Base-by-base conservation (phyloP, 2,113 vertebrate species). In the Bostrychus sinensis region DNA sequence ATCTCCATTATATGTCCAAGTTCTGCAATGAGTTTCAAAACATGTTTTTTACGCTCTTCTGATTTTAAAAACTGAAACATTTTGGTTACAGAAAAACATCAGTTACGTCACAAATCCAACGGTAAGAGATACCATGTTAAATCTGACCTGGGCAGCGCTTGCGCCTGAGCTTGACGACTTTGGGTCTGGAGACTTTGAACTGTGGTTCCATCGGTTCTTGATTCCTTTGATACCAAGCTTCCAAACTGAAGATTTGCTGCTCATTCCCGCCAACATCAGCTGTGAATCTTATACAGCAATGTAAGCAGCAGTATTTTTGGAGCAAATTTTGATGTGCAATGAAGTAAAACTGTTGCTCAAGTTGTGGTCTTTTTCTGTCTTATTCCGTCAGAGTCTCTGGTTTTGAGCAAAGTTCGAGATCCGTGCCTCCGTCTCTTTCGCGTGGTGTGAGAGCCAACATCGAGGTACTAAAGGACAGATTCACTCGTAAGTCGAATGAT, bases 161-260 rank as follows among this genome's bases (percentile, higher is more conserved):
- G 76, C 46, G 37, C 71, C 62, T 3, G 8, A 48, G 65, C 72
- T 84, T 25, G 46, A 37, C 8, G 7, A 7, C 32, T 86, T 80
- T 69, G 17, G 46, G 37, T 16, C 77, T 3, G 19, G 45, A 22
- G 71, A 80, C 42, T 86, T 63, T 37, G 0, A 36, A 28, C 45
- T 66, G 79, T 86, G 77, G 84, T 84, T 84, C 56, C 79, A 78
- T 63, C 13, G 19, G 37, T 48, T 80, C 36, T 81, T 86, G 30
- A 32, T 20, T 50, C 38, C 81, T 19, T 55, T 84, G 32, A 54
- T 82, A 68, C 56, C 76, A 5, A 79, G 64, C 55, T 12, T 78
- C 65, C 55, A 26, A 17, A 77, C 83, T 38, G 60, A 26, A 36
- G 69, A 30, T 55, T 61, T 80, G 61, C 11, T 2, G 3, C 42